Evolutionary conservation across 2,888 invertebrate genomes (phyloP).

Genomic region (Merodon equestris): DNA sequence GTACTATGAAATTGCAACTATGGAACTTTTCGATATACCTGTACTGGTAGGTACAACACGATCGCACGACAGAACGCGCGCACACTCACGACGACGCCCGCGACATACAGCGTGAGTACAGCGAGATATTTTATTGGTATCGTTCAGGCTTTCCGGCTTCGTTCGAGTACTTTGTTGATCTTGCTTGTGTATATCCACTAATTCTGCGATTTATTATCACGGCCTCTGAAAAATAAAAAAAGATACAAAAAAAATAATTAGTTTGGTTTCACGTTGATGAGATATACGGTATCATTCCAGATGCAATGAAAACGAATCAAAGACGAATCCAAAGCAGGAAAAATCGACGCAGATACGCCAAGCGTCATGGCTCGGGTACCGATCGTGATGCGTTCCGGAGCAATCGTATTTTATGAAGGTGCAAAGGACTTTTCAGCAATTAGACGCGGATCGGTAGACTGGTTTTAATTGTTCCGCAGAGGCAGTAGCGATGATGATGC

Average conservation of each 20-base stretch:
- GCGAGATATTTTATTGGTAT: neutral
- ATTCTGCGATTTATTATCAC: slow-evolving; percentile 50
- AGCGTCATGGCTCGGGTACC: slow-evolving; percentile 6
- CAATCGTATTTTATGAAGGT: slow-evolving; percentile 1
- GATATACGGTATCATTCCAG: neutral
- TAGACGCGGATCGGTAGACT: neutral
- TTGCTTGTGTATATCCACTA: slow-evolving; percentile 37
- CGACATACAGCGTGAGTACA: no score
- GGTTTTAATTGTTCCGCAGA: slow-evolving; percentile 3
- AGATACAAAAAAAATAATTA: slow-evolving; percentile 26
- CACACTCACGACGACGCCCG: slow-evolving; percentile 11
- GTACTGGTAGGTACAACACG: slow-evolving; percentile 6
- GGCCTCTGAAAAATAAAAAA: slow-evolving; percentile 45
- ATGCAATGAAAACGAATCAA: slow-evolving; percentile 16
- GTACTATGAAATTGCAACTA: slow-evolving; percentile 40
- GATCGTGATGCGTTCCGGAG: slow-evolving; percentile 50
- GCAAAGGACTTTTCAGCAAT: neutral
- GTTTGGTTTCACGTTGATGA: slow-evolving; percentile 11
- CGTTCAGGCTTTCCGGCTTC: neutral
- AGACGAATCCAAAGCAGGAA: slow-evolving; percentile 31
- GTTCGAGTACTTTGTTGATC: slow-evolving; percentile 12
- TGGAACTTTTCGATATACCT: neutral
- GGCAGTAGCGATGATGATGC: neutral
- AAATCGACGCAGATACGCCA: slow-evolving; percentile 23
- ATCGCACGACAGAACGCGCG: slow-evolving; percentile 23